phyloP scores from a whole-genome alignment of 2,113 vertebrate genomes.

The Rhinichthys klamathensis region DNA sequence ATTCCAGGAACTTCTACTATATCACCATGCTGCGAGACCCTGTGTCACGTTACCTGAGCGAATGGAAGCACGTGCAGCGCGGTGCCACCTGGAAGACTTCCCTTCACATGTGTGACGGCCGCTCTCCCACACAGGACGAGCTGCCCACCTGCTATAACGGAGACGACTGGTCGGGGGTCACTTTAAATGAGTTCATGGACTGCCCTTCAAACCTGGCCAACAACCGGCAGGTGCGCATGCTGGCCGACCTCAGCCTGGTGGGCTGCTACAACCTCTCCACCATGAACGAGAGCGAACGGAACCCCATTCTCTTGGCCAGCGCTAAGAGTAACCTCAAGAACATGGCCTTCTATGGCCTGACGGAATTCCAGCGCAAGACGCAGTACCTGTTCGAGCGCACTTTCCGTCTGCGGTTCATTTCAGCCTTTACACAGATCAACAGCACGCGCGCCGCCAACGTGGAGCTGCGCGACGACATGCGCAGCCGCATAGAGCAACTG shows the following conservation, averaged over 20 bases:
- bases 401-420: conserved; percentile 95
- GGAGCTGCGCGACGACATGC: conserved; percentile 85
- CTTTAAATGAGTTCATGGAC: conserved; percentile 91
- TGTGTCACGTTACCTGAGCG: conserved; percentile 95
- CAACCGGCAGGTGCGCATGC: conserved; percentile 97
- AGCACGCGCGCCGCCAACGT: conserved; percentile 93
- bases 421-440: conserved; percentile 96
- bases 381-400: conserved; percentile 98
- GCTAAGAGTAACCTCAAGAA: conserved; percentile 96
- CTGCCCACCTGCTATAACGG: conserved; percentile 93
- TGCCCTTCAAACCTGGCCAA: conserved; percentile 93
- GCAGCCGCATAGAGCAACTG: conserved; percentile 87
- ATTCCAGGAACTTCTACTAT: conserved; percentile 97
- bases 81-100: conserved; percentile 98
- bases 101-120: conserved; percentile 95
- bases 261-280: conserved; percentile 98
- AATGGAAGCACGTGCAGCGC: conserved; percentile 98
- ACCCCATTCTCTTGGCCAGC: conserved; percentile 87
- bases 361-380: conserved; percentile 96
- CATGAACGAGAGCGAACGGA: conserved; percentile 92
- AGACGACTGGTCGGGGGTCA: conserved; percentile 96
- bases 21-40: conserved; percentile 99
- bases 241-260: conserved; percentile 95
- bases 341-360: conserved; percentile 98
- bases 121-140: conserved; percentile 93